Conservation (phyloP, 2,797 vertebrate species). For the Salmo trutta region DNA sequence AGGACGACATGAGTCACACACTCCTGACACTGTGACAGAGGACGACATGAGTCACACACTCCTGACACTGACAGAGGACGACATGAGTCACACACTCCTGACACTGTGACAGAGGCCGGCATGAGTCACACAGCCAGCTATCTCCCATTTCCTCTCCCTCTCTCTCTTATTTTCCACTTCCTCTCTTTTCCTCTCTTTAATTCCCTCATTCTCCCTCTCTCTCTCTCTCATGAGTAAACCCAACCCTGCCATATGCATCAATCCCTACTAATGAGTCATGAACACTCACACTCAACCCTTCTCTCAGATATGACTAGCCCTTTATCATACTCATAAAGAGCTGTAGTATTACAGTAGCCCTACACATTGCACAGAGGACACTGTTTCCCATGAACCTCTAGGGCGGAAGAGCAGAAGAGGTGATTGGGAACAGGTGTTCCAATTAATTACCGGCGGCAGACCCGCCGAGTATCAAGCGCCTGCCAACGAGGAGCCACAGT, state of each 20-base stretch:
- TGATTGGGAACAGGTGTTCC: conserved; percentile 56
- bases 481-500: conserved; percentile 35
- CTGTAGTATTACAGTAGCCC: background rate
- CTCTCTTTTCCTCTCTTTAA: background rate
- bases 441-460: conserved; percentile 53
- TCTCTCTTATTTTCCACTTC: background rate
- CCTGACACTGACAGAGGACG: conserved; percentile 8
- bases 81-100: conserved; percentile 2
- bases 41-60: conserved; percentile 24
- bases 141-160: conserved; percentile 2
- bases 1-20: too few relatives aligned
- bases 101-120: conserved; percentile 11
- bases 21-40: conserved; percentile 2
- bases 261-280: too few relatives aligned
- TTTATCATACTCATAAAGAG: background rate
- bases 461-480: conserved; percentile 21
- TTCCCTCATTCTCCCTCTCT: background rate
- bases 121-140: conserved; percentile 22
- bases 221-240: too few relatives aligned
- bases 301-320: background rate
- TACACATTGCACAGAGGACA: background rate
- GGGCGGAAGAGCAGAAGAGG: conserved; percentile 21
- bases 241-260: too few relatives aligned
- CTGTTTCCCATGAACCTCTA: conserved; percentile 29
- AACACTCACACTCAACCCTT: too few relatives aligned